phyloP scores from a whole-genome alignment of 2,797 vertebrate genomes.

The Sebastiscus albofasciatus region DNA sequence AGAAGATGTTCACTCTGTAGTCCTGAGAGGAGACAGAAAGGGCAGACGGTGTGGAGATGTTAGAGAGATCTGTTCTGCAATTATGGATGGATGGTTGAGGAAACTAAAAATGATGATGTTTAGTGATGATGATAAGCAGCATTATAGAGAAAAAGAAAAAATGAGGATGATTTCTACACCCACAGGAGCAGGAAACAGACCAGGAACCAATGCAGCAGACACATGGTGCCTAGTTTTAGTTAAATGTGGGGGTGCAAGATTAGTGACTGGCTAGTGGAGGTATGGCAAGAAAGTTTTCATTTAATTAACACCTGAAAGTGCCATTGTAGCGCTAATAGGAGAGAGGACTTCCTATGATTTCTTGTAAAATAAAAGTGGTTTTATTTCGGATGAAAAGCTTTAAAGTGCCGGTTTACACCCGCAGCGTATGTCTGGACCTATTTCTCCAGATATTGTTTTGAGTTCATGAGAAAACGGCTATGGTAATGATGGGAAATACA shows the following conservation, averaged over 20 bases:
- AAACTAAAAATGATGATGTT: too few relatives aligned
- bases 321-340: too few relatives aligned
- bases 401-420: not conserved
- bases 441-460: not conserved
- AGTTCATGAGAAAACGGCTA: not conserved
- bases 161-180: not conserved
- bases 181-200: not conserved
- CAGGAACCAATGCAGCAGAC: not conserved
- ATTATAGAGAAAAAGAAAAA: not conserved
- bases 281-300: not conserved
- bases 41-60: accelerated
- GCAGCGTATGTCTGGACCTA: not conserved
- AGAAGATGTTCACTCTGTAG: slow-evolving; percentile 97
- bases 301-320: not conserved
- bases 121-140: not conserved
- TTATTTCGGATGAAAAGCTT: not conserved
- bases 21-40: slow-evolving; percentile 79
- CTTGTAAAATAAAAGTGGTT: not conserved
- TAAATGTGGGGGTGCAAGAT: too few relatives aligned
- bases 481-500: not conserved
- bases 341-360: too few relatives aligned
- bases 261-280: too few relatives aligned
- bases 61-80: not conserved
- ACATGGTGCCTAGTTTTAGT: not conserved
- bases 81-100: too few relatives aligned